Percentiles rank a stretch among this genome's conserved stretches.
These are phyloP conservation scores for Lysandra coridon DNA, from an alignment of 2,888 invertebrate species.

Conservation along the genomic window DNA sequence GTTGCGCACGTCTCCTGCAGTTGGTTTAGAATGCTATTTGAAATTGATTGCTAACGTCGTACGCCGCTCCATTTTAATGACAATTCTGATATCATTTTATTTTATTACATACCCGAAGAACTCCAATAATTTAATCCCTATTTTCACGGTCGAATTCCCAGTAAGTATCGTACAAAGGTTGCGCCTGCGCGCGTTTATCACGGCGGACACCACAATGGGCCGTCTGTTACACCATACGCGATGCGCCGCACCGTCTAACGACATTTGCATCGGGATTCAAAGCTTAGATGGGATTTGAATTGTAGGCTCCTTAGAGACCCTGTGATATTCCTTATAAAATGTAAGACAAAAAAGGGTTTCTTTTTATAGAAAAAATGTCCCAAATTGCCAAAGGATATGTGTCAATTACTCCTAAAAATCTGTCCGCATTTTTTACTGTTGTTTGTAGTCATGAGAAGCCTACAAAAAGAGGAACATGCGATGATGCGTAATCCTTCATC, in stretches of 20 bases:
- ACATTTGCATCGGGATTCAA: slow-evolving; percentile 23
- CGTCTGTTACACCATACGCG: slow-evolving; percentile 55
- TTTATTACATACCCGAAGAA: background rate
- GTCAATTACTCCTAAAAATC: too few relatives aligned
- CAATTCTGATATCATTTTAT: background rate
- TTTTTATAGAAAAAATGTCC: too few relatives aligned
- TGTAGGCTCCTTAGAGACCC: background rate
- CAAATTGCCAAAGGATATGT: too few relatives aligned
- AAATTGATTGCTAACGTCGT: too few relatives aligned
- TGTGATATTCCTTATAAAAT: background rate
- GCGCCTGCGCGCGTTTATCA: slow-evolving; percentile 42
- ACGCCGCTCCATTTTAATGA: too few relatives aligned
- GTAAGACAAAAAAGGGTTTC: background rate
- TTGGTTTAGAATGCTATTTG: too few relatives aligned
- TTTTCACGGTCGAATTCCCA: background rate
- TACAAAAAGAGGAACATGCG: background rate
- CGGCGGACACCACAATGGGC: slow-evolving; percentile 64
- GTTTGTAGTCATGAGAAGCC: too few relatives aligned
- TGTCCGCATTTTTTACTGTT: too few relatives aligned
- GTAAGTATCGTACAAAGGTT: slow-evolving; percentile 36
- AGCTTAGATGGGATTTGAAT: background rate
- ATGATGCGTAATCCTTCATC: background rate
- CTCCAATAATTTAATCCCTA: background rate
- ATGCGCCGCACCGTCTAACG: slow-evolving; percentile 47
- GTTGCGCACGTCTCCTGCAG: too few relatives aligned